Evolutionary conservation across 2,888 invertebrate genomes (phyloP), one percentile per base, ranked within the genome.

Genomic region (Philopedon plagiatum): DNA sequence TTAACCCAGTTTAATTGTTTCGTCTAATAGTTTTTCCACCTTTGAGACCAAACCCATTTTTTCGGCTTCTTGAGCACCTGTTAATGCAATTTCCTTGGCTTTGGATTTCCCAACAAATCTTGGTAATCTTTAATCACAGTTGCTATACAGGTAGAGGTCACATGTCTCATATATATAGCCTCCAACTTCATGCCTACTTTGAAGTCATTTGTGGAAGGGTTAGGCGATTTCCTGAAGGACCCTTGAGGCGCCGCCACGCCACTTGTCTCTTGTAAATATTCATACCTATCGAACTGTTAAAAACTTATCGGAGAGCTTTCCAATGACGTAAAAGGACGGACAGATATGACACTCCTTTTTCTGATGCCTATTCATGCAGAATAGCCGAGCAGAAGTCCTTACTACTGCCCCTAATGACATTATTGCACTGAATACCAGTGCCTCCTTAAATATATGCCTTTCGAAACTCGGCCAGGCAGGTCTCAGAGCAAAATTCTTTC

Each of bases 81-180:
- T 96, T 2, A 99, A 90, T 49, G 95, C 94, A 79, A 99, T 94
- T 88, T 99, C 99, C 99, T 99, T 99, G 0, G 99, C 97, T 85
- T 96, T 95, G 9, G 98, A 98, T 87, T 99, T 99, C 80, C 99
- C 99, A 74, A 97, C 92, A 76, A 90, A 92, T 71, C 92, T 87
- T 4, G 94, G 91, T 73, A 97, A 87, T 73, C 97, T 89, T 86
- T 95, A 41, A 98, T 95, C 54, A 99, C 98, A 11, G 97, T 96
- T 11, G 98, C 98, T 81, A 98, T 97, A 84, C 98, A 98, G 2
- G 96, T 97, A 18, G 97, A 97, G 11, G 97, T 97, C 74, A 96
- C 89, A 86, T 98, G 98, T 41, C 98, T 89, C 1, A 98, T 98
- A 89, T 98, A 98, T 54, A 95, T 86, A 2, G 98, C 97, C 87